These are phyloP conservation scores for Columba livia DNA, from an alignment of 2,113 vertebrate species.

Conservation along the genomic window DNA sequence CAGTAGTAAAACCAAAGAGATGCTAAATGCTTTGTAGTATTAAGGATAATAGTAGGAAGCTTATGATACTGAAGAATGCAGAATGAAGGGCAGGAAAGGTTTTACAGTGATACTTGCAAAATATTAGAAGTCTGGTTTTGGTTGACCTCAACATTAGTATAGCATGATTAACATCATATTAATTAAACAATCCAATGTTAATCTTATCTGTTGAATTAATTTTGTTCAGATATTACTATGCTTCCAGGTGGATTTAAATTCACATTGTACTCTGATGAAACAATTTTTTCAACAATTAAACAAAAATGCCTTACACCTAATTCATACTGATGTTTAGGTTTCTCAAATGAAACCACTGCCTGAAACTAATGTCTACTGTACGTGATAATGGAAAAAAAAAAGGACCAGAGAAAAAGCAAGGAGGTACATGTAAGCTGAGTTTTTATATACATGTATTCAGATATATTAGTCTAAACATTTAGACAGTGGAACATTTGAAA, in stretches of 20 bases:
- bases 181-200: neutral
- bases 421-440: neutral
- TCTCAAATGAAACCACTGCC: neutral
- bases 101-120: neutral
- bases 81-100: neutral
- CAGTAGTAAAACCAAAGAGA: neutral
- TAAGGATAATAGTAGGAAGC: neutral
- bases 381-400: neutral
- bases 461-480: neutral
- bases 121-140: neutral
- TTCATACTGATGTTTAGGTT: neutral
- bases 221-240: neutral
- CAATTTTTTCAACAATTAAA: neutral
- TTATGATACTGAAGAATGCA: neutral
- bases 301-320: neutral
- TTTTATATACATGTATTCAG: neutral
- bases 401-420: neutral
- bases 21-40: neutral
- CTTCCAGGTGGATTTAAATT: neutral
- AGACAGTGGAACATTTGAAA: neutral
- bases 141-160: neutral
- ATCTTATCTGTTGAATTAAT: neutral
- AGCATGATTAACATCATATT: neutral
- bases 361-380: neutral
- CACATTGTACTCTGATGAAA: neutral